Percentiles rank a stretch among this genome's conserved stretches.
phyloP scores from a whole-genome alignment of 2,797 vertebrate species.

The Oreochromis mossambicus region DNA sequence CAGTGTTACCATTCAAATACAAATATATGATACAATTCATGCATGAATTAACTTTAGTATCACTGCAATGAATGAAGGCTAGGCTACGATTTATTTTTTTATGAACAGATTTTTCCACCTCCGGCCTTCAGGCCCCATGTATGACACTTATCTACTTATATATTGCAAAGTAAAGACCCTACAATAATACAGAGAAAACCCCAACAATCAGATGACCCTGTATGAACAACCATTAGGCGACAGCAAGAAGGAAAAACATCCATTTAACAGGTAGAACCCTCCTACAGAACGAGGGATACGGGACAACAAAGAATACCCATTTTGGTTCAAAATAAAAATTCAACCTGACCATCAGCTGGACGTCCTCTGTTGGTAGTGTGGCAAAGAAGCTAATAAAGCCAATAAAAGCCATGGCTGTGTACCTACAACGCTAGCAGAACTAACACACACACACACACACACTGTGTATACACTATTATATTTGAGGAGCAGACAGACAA shows the following conservation, averaged over 20 bases:
- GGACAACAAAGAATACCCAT: neutral
- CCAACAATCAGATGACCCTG: neutral
- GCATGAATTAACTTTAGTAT: neutral
- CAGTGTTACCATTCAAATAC: neutral
- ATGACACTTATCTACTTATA: neutral
- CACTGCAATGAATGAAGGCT: neutral
- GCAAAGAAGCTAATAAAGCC: neutral
- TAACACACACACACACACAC: fast-evolving
- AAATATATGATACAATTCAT: neutral
- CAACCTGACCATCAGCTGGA: neutral
- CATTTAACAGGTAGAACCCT: neutral
- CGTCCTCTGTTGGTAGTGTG: neutral
- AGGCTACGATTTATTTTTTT: neutral
- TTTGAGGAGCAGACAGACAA: neutral
- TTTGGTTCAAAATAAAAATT: neutral
- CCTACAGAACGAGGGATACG: neutral
- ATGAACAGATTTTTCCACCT: neutral
- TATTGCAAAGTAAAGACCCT: neutral
- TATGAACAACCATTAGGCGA: neutral
- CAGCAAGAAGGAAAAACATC: neutral
- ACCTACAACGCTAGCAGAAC: neutral
- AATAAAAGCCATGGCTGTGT: neutral
- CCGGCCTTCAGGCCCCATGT: neutral
- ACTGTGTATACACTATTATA: neutral
- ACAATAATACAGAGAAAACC: neutral